Conservation (phyloP, 2,888 invertebrate species). For the Leptopilina drosophilae region DNA sequence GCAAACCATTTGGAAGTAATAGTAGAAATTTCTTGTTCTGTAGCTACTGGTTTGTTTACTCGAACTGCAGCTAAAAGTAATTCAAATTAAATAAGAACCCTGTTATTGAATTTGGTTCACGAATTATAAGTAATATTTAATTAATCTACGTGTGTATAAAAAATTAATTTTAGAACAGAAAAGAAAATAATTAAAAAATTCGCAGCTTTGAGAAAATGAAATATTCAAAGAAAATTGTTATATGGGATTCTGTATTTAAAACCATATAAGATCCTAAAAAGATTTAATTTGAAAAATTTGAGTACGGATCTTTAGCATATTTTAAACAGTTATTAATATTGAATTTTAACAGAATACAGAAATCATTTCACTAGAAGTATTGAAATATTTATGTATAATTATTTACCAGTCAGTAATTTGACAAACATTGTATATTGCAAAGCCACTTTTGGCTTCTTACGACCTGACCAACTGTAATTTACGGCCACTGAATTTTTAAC, state of each 20-base stretch:
- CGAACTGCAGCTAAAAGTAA: slow-evolving; percentile 4
- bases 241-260: too few relatives aligned
- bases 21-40: background rate
- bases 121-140: too few relatives aligned
- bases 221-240: too few relatives aligned
- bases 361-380: too few relatives aligned
- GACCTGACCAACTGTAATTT: slow-evolving; percentile 1
- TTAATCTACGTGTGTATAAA: too few relatives aligned
- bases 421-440: background rate
- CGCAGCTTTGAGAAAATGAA: too few relatives aligned
- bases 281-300: too few relatives aligned
- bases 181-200: too few relatives aligned
- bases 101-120: too few relatives aligned
- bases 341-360: background rate
- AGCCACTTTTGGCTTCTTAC: background rate
- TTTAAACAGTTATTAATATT: background rate
- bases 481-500: background rate
- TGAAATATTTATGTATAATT: background rate
- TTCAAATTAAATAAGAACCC: background rate
- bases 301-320: too few relatives aligned
- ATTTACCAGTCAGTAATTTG: background rate
- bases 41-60: background rate
- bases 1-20: background rate
- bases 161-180: too few relatives aligned
- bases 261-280: too few relatives aligned